Conservation (phyloP, 2,888 invertebrate species). For the Nemotelus nigrinus region DNA sequence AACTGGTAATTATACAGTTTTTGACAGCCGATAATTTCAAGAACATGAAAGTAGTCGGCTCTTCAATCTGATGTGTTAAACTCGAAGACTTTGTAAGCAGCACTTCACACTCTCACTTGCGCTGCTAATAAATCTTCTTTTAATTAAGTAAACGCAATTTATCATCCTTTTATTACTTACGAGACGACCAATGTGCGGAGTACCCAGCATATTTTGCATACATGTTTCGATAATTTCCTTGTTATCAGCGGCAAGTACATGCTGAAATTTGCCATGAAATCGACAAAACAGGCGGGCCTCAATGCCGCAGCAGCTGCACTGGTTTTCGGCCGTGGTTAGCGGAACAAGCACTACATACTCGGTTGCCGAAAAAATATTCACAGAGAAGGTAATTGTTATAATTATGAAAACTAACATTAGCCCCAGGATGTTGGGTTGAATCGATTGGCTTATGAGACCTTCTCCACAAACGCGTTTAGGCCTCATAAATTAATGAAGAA, state of each 20-base stretch:
- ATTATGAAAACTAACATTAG: conserved; percentile 45
- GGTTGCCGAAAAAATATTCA: conserved; percentile 18
- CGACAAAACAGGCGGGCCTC: background rate
- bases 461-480: background rate
- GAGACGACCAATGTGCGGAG: background rate
- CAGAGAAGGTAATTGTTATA: conserved; percentile 36
- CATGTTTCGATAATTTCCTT: conserved; percentile 32
- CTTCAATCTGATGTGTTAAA: too few relatives aligned
- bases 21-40: too few relatives aligned
- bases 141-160: conserved; percentile 41
- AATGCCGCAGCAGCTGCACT: background rate
- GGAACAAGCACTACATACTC: background rate
- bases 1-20: too few relatives aligned
- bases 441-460: conserved; percentile 26
- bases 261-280: conserved; percentile 19
- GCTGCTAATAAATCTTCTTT: conserved; percentile 32
- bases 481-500: conserved; percentile 55
- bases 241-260: conserved; percentile 32
- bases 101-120: conserved; percentile 14
- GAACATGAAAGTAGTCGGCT: too few relatives aligned
- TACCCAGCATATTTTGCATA: conserved; percentile 11
- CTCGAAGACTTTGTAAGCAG: background rate
- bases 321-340: background rate
- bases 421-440: conserved; percentile 30
- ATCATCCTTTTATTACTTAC: conserved; percentile 27